Conservation (phyloP, 2,113 vertebrate species). For the Campylomormyrus tamandua region DNA sequence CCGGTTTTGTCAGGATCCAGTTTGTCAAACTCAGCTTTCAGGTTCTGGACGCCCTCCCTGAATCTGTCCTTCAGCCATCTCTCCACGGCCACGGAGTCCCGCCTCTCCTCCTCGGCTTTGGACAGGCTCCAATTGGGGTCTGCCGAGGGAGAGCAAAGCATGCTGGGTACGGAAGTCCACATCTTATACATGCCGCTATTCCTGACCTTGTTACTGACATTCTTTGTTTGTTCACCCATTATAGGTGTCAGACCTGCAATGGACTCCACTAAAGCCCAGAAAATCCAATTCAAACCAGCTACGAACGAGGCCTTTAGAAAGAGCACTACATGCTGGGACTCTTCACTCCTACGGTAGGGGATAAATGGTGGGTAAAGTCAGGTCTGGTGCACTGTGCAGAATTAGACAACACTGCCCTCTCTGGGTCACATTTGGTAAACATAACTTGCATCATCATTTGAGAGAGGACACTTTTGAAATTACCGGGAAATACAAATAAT, state of each 20-base stretch:
- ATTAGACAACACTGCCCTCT: conserved; percentile 9
- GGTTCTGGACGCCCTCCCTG: conserved; percentile 39
- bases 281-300: background rate
- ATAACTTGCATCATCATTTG: background rate
- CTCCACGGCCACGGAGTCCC: conserved; percentile 38
- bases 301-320: background rate
- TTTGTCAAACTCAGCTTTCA: conserved; percentile 49
- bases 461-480: background rate
- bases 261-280: background rate
- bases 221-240: background rate
- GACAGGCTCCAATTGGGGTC: conserved; percentile 26
- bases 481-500: background rate
- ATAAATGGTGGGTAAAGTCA: background rate
- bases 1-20: conserved; percentile 33
- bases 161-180: background rate
- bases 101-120: conserved; percentile 33
- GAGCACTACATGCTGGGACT: background rate
- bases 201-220: background rate
- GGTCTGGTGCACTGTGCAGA: background rate
- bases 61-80: conserved; percentile 48
- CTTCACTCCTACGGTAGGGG: background rate
- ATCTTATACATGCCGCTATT: background rate
- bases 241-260: background rate
- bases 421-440: conserved; percentile 1
- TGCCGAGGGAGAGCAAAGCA: background rate